phyloP scores from a whole-genome alignment of 2,113 vertebrate species.

The Zingel zingel region DNA sequence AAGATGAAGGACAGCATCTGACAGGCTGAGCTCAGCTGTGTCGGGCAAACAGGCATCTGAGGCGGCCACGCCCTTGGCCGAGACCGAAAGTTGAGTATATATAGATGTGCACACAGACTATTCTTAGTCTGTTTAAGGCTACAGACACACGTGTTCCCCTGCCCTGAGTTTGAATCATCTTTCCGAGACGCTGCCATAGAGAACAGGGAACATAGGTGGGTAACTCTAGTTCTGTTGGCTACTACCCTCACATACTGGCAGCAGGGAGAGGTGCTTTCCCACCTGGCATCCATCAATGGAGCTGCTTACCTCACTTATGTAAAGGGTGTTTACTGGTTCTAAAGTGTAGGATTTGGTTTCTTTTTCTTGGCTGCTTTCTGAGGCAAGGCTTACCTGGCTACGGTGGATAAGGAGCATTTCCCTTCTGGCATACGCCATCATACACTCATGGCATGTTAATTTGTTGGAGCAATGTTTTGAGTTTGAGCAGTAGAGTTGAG shows the following conservation, averaged over 20 bases:
- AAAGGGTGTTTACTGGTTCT: constrained; percentile 70
- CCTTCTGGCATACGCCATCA: constrained; percentile 11
- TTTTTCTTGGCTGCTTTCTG: constrained; percentile 40
- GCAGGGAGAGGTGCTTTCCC: constrained; percentile 73
- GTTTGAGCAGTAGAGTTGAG: constrained; percentile 6
- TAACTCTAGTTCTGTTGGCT: constrained; percentile 44
- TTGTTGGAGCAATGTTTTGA: constrained; percentile 3
- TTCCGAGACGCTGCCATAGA: constrained; percentile 9
- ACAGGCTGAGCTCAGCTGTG: constrained; percentile 45
- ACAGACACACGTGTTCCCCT: constrained; percentile 45
- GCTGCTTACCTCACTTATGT: constrained; percentile 55
- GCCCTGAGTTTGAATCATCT: constrained; percentile 44
- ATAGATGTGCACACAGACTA: constrained; percentile 56
- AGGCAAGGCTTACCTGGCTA: constrained; percentile 13
- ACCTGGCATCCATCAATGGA: constrained; percentile 63
- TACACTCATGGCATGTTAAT: not conserved
- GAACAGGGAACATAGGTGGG: constrained; percentile 43
- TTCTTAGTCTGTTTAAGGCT: constrained; percentile 64
- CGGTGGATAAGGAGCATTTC: constrained; percentile 18
- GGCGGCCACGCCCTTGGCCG: constrained; percentile 57
- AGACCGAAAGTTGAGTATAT: constrained; percentile 51
- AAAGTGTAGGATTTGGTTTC: constrained; percentile 54
- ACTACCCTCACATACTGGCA: constrained; percentile 42
- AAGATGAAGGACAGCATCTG: constrained; percentile 44
- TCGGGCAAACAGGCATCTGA: constrained; percentile 32